These are phyloP conservation scores for Eleginops maclovinus DNA, from an alignment of 2,113 vertebrate species.

Conservation along the genomic window DNA sequence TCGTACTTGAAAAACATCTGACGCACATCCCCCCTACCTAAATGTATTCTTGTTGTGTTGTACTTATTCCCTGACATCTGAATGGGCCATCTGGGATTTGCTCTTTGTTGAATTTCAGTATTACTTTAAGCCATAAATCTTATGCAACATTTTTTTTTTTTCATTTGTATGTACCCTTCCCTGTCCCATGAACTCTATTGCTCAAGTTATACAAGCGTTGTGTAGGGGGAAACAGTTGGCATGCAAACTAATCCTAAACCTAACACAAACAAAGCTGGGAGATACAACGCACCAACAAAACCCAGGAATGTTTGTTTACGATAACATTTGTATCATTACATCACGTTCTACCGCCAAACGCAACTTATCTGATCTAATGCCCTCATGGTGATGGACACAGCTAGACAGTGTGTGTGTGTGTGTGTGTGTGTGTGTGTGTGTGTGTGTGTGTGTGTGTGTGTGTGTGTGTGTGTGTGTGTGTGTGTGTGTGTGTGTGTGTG, in stretches of 20 bases:
- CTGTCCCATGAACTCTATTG: constrained; percentile 61
- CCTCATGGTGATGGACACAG: constrained; percentile 47
- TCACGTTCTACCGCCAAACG: constrained; percentile 69
- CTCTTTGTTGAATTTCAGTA: constrained; percentile 64
- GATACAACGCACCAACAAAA: constrained; percentile 51
- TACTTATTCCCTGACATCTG: constrained; percentile 50
- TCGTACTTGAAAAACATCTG: constrained; percentile 2
- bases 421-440: too few species aligned
- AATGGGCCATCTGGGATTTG: constrained; percentile 52
- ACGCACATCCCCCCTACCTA: not conserved
- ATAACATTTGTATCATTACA: constrained; percentile 77
- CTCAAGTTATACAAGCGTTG: constrained; percentile 77
- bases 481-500: too few species aligned
- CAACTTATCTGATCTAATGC: constrained; percentile 69
- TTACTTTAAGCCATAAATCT: constrained; percentile 76
- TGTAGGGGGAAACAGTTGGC: constrained; percentile 77
- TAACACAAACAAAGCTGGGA: constrained; percentile 59
- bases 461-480: not conserved
- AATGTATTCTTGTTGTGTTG: constrained; percentile 32
- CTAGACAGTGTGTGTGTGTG: too few species aligned
- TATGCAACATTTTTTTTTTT: constrained; percentile 63
- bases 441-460: not conserved
- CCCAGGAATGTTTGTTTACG: constrained; percentile 75
- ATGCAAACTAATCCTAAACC: constrained; percentile 76
- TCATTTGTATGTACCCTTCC: constrained; percentile 40